Evolutionary conservation across 92 coral and sea anemone genomes (phyloP), one percentile per base, ranked within the genome.

Genomic region (Palythoa heliodiscus): DNA sequence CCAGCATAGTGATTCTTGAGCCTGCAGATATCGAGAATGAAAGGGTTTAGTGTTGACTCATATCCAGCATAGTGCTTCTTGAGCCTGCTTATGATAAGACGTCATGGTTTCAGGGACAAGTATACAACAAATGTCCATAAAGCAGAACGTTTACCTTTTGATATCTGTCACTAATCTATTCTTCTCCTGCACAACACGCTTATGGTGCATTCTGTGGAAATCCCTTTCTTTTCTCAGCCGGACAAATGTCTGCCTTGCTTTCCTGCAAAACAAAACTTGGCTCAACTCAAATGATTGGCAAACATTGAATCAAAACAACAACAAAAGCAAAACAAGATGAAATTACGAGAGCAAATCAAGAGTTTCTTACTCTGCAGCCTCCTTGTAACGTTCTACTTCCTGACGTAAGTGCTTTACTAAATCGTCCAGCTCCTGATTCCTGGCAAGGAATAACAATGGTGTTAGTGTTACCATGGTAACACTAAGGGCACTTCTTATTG

Each of bases 181-280:
- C 87, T 96, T 96, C 75, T 96, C 99, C 66, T 96, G 99, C 25
- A 96, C 99, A 71, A 96, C 98, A 87, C 99, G 95, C 75, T 96
- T 96, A 85, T 96, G 99, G 76, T 96, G 99, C 99, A 96, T 96
- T 60, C 99, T 91, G 50, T 96, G 99, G 83, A 96, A 96, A 86
- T 96, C 99, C 84, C 99, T 87, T 90, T 96, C 99, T 76, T 96
- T 96, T 54, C 95, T 91, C 78, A 96, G 86, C 47, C 99, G 76
- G 73, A 96, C 99, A 90, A 92, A 96, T 25, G 99, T 94, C 82
- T 96, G 99, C 8, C 96, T 88, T 61, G 99, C 99, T 67, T 89
- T 95, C 52, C 98, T 95, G 64, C 3, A 52, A 48, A 9, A 50
- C 43, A 15, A 58, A 14, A 12, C 39, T 38, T 35, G 15, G 58